Percentiles rank a stretch among this genome's conserved stretches.
Conservation (phyloP, 2,113 vertebrate genomes). For the Oreochromis niloticus region DNA sequence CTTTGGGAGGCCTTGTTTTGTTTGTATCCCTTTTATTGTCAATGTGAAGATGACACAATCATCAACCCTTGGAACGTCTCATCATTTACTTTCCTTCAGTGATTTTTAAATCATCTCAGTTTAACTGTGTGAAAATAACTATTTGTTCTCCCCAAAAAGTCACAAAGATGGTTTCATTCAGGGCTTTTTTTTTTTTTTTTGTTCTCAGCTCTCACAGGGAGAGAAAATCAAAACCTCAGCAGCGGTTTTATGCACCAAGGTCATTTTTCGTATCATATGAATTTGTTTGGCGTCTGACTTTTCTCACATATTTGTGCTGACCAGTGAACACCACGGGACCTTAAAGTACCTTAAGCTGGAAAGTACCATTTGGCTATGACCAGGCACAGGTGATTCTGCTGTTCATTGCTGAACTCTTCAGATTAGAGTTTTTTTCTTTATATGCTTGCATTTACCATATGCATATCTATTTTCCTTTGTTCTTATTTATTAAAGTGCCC, state of each 20-base stretch:
- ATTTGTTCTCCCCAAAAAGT: not conserved
- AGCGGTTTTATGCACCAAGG: not conserved
- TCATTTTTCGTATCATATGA: not conserved
- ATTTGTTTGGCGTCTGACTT: not conserved
- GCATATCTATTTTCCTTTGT: not conserved
- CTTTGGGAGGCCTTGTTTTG: conserved; percentile 50
- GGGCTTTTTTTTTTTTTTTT: not conserved
- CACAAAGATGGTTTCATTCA: not conserved
- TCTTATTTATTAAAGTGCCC: conserved; percentile 63
- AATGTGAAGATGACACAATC: not conserved
- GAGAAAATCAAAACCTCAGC: not conserved
- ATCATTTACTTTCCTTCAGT: not conserved
- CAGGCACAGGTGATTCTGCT: not conserved
- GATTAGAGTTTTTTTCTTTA: not conserved
- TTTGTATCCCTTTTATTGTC: conserved; percentile 22
- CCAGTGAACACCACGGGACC: conserved; percentile 5
- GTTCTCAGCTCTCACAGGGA: not conserved
- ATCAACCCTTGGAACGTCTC: not conserved
- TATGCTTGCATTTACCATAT: not conserved
- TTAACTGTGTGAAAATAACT: not conserved
- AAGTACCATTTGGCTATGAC: conserved; percentile 1
- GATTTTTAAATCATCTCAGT: not conserved
- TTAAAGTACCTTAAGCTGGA: conserved; percentile 24
- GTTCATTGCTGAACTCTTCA: not conserved
- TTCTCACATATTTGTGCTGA: not conserved